Percentiles rank a stretch among this genome's conserved stretches.
phyloP scores from a whole-genome alignment of 2,797 vertebrate genomes.

The Petrocephalus schoutedeni region DNA sequence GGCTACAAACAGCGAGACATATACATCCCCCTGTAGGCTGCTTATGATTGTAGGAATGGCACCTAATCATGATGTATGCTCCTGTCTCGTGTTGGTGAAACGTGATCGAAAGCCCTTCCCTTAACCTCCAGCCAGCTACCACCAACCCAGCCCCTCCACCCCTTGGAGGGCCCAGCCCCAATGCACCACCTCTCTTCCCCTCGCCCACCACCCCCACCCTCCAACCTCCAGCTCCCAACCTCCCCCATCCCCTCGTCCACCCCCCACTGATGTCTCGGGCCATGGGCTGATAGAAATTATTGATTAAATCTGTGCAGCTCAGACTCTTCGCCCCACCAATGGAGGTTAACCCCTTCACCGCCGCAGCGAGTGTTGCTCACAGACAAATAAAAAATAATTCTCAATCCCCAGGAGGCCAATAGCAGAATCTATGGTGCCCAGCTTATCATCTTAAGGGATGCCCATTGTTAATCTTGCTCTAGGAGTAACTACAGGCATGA shows the following conservation, averaged over 20 bases:
- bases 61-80: slow-evolving; percentile 74
- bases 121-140: slow-evolving; percentile 52
- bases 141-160: slow-evolving; percentile 38
- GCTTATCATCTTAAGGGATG: not conserved
- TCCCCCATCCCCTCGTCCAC: not conserved
- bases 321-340: slow-evolving; percentile 72
- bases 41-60: slow-evolving; percentile 72
- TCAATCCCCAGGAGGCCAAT: not conserved
- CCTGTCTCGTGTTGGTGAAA: slow-evolving; percentile 72
- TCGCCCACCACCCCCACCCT: not conserved
- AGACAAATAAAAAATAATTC: not conserved
- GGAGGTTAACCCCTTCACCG: slow-evolving; percentile 72
- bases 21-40: slow-evolving; percentile 68
- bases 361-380: slow-evolving; percentile 30
- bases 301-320: slow-evolving; percentile 81
- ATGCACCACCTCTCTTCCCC: not conserved
- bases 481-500: not conserved
- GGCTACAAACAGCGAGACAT: slow-evolving; percentile 55
- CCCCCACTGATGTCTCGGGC: slow-evolving; percentile 64
- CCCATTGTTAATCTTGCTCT: not conserved
- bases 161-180: not conserved
- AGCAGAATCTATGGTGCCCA: not conserved
- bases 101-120: slow-evolving; percentile 71
- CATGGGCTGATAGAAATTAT: slow-evolving; percentile 86
- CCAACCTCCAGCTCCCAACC: not conserved